These are phyloP conservation scores for Leptobrachium ailaonicum DNA, from an alignment of 2,113 vertebrate genomes.

Conservation along the genomic window DNA sequence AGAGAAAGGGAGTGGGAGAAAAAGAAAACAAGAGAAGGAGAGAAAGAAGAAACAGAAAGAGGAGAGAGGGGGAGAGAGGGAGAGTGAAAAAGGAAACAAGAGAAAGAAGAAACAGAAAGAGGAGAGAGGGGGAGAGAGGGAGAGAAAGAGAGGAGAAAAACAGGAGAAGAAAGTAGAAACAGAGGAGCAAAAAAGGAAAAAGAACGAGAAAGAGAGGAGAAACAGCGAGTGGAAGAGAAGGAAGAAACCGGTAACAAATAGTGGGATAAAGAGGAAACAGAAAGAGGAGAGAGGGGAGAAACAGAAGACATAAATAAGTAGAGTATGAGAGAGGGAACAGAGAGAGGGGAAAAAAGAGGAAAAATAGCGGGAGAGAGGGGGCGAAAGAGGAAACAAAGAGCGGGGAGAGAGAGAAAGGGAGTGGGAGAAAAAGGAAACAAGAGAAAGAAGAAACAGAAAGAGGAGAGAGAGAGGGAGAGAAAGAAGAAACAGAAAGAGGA, in stretches of 20 bases:
- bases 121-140: background rate
- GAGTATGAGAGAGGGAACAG: background rate
- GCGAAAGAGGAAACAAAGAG: no score
- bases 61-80: background rate
- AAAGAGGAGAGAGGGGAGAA: no score
- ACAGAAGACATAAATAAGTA: no score
- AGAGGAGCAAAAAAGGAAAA: background rate
- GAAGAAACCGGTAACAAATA: no score
- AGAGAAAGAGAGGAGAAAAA: background rate
- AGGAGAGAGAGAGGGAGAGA: no score
- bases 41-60: background rate
- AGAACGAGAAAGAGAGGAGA: no score
- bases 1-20: background rate
- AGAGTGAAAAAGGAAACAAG: background rate
- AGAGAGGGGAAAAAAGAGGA: background rate
- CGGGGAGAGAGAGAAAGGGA: background rate
- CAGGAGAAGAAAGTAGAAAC: background rate
- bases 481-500: accelerated
- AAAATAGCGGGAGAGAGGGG: no score
- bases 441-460: background rate
- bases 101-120: background rate
- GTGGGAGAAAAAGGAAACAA: no score
- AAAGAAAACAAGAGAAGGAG: background rate
- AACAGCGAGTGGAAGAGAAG: background rate
- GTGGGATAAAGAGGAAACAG: background rate